phyloP scores from a whole-genome alignment of 2,113 vertebrate genomes.

The Psilopsiagon aurifrons region DNA sequence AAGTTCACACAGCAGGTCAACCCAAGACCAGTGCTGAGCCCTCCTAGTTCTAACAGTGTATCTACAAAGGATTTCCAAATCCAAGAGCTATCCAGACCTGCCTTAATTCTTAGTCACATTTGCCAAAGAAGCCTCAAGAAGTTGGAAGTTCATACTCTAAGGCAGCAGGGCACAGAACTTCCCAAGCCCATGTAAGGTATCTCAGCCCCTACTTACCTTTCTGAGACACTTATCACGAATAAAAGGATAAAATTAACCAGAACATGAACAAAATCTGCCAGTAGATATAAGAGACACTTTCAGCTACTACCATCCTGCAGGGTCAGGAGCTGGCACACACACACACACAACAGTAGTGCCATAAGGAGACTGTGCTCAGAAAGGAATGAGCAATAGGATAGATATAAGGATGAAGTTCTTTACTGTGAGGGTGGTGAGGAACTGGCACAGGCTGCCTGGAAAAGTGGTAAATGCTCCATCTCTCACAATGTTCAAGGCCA shows the following conservation, averaged over 20 bases:
- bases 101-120: not conserved
- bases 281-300: not conserved
- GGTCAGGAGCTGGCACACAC: not conserved
- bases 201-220: not conserved
- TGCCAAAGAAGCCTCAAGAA: not conserved
- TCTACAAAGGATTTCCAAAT: not conserved
- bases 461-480: not conserved
- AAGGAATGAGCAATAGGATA: not conserved
- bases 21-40: not conserved
- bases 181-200: not conserved
- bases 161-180: not conserved
- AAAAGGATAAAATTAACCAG: not conserved
- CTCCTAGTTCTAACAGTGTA: not conserved
- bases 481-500: not conserved
- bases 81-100: not conserved
- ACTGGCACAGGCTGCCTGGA: not conserved
- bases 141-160: not conserved
- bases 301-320: not conserved
- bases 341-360: not conserved
- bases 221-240: not conserved
- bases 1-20: not conserved
- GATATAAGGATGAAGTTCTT: not conserved
- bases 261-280: not conserved
- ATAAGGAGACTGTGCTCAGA: not conserved
- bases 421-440: not conserved